Conservation (phyloP, 2,797 vertebrate genomes). For the Columba guinea region DNA sequence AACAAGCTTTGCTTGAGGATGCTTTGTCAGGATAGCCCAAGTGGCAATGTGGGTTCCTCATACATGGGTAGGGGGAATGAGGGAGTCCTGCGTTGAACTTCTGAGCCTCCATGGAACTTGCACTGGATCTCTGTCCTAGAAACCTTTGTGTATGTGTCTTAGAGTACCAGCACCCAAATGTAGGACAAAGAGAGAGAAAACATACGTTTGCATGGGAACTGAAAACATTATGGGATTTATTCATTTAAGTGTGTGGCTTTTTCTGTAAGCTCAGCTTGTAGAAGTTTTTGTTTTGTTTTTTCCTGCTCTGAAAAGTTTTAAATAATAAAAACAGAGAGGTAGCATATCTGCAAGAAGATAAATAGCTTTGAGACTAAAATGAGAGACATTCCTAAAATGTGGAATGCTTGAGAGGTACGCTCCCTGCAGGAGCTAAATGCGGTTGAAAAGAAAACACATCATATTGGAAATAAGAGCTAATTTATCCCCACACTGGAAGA, state of each 20-base stretch:
- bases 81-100: not conserved
- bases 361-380: conserved; percentile 37
- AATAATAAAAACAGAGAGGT: not conserved
- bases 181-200: not conserved
- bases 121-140: not conserved
- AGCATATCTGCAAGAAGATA: not conserved
- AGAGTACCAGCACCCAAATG: not conserved
- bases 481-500: not conserved
- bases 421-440: not conserved
- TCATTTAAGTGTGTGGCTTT: not conserved
- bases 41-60: fast-evolving
- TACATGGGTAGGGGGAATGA: not conserved
- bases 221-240: not conserved
- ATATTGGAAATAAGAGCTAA: not conserved
- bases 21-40: not conserved
- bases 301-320: not conserved
- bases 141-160: not conserved
- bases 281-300: not conserved
- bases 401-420: not conserved
- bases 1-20: not conserved
- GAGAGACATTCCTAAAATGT: conserved; percentile 4
- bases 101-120: not conserved
- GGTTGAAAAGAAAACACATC: not conserved
- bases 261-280: not conserved
- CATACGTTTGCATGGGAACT: not conserved